Percentiles rank a stretch among this genome's conserved stretches.
Conservation (phyloP, 2,113 vertebrate genomes). For the Phaethon lepturus region DNA sequence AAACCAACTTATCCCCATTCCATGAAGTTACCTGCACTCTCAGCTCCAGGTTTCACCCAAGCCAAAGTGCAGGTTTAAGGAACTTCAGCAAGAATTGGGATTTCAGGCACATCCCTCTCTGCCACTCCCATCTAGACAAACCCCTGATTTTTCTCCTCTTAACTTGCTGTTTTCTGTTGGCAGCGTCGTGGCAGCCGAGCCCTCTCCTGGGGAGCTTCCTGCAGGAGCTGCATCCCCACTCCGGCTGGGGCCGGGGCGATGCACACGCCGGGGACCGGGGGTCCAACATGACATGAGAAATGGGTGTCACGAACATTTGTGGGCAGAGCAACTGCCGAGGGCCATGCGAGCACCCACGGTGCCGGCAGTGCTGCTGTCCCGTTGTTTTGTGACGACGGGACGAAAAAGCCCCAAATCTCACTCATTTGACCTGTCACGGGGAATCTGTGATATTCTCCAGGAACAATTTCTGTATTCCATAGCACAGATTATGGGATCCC, state of each 20-base stretch:
- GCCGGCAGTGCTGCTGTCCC: accelerated
- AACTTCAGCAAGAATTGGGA: neutral
- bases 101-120: neutral
- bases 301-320: too few relatives aligned
- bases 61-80: accelerated
- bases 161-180: too few relatives aligned
- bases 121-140: neutral
- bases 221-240: neutral
- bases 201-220: neutral
- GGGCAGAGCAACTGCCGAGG: neutral
- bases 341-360: accelerated
- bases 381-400: accelerated
- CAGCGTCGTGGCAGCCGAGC: accelerated
- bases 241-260: neutral
- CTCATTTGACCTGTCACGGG: too few relatives aligned
- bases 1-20: accelerated
- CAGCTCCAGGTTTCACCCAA: neutral
- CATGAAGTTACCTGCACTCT: neutral
- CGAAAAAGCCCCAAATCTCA: neutral
- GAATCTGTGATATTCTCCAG: neutral
- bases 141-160: neutral
- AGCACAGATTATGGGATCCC: neutral
- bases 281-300: neutral
- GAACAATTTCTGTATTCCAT: accelerated
- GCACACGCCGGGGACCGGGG: accelerated